These are phyloP conservation scores for Etheostoma spectabile DNA, from an alignment of 2,113 vertebrate species.

Conservation along the genomic window DNA sequence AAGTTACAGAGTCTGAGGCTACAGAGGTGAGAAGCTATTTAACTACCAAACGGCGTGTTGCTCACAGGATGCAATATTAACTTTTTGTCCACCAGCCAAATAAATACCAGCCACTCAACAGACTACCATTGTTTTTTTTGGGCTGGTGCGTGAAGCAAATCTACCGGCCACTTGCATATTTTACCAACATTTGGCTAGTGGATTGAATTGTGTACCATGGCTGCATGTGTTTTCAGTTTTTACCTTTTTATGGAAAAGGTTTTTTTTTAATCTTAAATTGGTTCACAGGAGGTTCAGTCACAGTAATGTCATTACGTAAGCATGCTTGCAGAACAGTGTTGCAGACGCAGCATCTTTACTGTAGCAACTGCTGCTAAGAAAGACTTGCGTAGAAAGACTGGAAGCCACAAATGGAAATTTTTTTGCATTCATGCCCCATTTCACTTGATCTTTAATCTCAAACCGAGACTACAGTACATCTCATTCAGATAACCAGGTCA, in stretches of 20 bases:
- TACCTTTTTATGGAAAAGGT: not conserved
- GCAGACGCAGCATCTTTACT: not conserved
- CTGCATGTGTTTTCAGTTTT: not conserved
- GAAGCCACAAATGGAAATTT: not conserved
- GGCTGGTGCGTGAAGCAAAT: no score
- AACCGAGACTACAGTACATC: not conserved
- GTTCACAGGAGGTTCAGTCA: not conserved
- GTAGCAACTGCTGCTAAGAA: not conserved
- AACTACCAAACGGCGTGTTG: not conserved
- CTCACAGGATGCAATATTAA: not conserved
- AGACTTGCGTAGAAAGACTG: not conserved
- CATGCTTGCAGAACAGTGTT: not conserved
- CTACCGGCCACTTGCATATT: no score
- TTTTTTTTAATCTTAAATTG: not conserved
- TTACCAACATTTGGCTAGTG: no score
- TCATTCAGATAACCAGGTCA: not conserved
- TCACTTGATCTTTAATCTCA: not conserved
- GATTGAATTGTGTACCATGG: no score
- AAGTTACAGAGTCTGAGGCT: not conserved
- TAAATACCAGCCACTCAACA: no score
- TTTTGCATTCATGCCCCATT: not conserved
- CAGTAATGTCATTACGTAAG: not conserved
- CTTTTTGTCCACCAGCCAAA: no score
- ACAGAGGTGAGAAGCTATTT: slow-evolving; percentile 36
- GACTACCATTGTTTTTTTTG: no score